Evolutionary conservation across 2,113 vertebrate genomes (phyloP).

Genomic region (Oncorhynchus masou): DNA sequence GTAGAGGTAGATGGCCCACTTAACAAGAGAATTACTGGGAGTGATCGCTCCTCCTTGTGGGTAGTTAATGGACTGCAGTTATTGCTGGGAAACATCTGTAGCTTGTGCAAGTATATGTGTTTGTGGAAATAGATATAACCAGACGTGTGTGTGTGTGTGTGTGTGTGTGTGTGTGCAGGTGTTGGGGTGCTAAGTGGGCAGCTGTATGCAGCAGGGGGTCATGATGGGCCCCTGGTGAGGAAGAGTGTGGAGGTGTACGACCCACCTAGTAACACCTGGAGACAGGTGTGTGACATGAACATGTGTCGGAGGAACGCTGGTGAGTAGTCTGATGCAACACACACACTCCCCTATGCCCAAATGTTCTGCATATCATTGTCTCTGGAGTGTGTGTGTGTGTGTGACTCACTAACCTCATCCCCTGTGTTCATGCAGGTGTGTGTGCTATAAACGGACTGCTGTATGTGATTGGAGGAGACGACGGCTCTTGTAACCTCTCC

Average conservation of each 20-base stretch:
- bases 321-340: slow-evolving; percentile 50
- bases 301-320: slow-evolving; percentile 97
- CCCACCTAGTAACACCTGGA: slow-evolving; percentile 86
- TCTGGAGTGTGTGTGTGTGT: slow-evolving; percentile 60
- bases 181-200: slow-evolving; percentile 89
- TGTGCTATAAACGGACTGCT: slow-evolving; percentile 93
- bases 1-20: too few relatives aligned
- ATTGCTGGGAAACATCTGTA: background rate
- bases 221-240: slow-evolving; percentile 92
- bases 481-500: slow-evolving; percentile 93
- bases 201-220: slow-evolving; percentile 90
- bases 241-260: slow-evolving; percentile 95
- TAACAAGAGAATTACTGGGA: background rate
- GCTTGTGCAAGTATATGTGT: background rate
- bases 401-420: too few relatives aligned
- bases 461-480: slow-evolving; percentile 94
- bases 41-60: slow-evolving; percentile 24
- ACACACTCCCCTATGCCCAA: background rate
- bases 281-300: slow-evolving; percentile 95
- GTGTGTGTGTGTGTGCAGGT: slow-evolving; percentile 67
- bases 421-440: slow-evolving; percentile 75
- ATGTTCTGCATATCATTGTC: too few relatives aligned
- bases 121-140: background rate
- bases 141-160: background rate
- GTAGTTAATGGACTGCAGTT: background rate